A percentile compares a stretch with the other conserved stretches of the same genome.
These are phyloP conservation scores for Bovichtus variegatus DNA, from an alignment of 2,797 vertebrate genomes.

Conservation along the genomic window DNA sequence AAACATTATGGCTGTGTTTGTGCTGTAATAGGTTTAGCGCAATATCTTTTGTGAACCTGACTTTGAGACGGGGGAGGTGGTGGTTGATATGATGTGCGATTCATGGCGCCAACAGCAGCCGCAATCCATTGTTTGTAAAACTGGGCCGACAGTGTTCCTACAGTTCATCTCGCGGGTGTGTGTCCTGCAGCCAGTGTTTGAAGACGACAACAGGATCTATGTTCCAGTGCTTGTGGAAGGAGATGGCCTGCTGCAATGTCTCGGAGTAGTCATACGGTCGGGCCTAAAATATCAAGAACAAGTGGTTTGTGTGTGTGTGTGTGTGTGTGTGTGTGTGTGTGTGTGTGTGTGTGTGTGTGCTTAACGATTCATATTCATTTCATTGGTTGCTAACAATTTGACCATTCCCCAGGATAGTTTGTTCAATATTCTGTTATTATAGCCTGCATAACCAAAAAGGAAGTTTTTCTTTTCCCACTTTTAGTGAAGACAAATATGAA, in stretches of 20 bases:
- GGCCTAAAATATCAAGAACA: constrained; percentile 66
- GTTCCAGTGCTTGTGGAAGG: constrained; percentile 96
- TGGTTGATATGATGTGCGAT: no score
- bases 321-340: neutral
- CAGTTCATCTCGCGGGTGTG: constrained; percentile 61
- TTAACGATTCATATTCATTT: neutral
- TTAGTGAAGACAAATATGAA: neutral
- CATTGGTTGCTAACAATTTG: neutral
- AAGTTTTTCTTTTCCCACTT: neutral
- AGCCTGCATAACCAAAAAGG: neutral
- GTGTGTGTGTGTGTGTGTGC: neutral
- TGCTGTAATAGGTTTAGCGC: no score
- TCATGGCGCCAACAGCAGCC: no score
- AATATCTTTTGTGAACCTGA: no score
- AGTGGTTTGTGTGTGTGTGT: neutral
- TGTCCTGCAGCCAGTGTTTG: constrained; percentile 86
- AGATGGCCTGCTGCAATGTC: constrained; percentile 87
- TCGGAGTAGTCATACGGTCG: constrained; percentile 88
- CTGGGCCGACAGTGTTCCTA: constrained; percentile 48
- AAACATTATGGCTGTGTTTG: no score
- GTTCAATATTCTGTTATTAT: neutral
- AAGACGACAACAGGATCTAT: constrained; percentile 90
- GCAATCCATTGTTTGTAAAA: no score
- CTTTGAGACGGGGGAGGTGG: no score
- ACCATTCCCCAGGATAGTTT: neutral